Evolutionary conservation across 2,113 vertebrate genomes (phyloP), one percentile per base, ranked within the genome.

Genomic region (Halichoerus grypus): DNA sequence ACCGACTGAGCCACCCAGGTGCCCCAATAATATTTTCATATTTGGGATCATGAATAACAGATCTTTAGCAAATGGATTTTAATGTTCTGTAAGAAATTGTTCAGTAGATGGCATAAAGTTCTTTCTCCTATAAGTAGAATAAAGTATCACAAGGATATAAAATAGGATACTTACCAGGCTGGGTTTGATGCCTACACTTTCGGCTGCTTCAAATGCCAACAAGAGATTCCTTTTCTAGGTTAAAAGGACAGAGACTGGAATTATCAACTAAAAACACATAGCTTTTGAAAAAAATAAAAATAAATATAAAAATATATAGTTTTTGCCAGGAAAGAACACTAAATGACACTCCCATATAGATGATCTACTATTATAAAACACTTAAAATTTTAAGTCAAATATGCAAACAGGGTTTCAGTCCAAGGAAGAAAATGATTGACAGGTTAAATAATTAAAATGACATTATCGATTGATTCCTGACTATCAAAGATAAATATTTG

Each of bases 131-230:
- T 28, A 71, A 69, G n/a, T 57, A 57, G 42, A 95, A 76, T 49
- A 36, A 91, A 72, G 10, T 31, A 91, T 31, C 5, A 63, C 55
- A 63, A 65, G 33, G n/a, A 72, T 51, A 65, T 2, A 53, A 88
- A 95, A 9, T 0, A 77, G 22, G 11, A 88, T 83, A 98, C 99
- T 99, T 98, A 99, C 99, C 99, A 99, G 98, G 93, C 99, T 99
- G 83, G 99, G 98, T 98, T 99, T 99, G 98, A 99, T 99, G 97
- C 99, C 99, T 42, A 99, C 99, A 92, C 99, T 99, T 98, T 99
- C 99, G 1, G 99, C 99, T 9, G 99, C 99, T 98, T 99, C 99
- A 98, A 99, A 99, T 61, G 99, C 99, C 98, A 99, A 98, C 85
- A 99, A 99, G 97, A 99, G 99, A 98, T 99, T 99, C 95, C 99